A percentile compares a stretch with the other conserved stretches of the same genome.
phyloP scores from a whole-genome alignment of 2,797 vertebrate genomes.

The Propithecus perrieri region DNA sequence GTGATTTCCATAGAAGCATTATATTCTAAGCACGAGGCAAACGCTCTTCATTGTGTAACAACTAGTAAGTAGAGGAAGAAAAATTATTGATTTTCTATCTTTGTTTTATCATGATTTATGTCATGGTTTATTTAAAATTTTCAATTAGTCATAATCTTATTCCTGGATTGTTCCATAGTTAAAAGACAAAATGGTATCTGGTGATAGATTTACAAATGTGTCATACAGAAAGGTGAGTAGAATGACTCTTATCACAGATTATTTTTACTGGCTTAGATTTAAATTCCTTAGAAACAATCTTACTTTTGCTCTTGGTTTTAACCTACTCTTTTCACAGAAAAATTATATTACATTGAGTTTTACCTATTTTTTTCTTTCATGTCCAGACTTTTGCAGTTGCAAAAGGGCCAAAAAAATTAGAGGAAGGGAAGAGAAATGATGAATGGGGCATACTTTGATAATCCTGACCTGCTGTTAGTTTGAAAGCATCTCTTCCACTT shows the following conservation, averaged over 20 bases:
- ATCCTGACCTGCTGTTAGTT: slow-evolving; percentile 21
- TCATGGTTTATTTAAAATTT: slow-evolving; percentile 47
- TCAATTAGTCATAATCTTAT: slow-evolving; percentile 34
- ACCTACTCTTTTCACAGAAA: slow-evolving; percentile 43
- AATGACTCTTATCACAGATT: slow-evolving; percentile 14
- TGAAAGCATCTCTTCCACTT: slow-evolving; percentile 36
- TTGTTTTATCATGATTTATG: slow-evolving; percentile 36
- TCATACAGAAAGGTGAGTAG: slow-evolving; percentile 41
- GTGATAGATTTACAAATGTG: slow-evolving; percentile 45
- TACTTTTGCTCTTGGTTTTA: slow-evolving; percentile 48
- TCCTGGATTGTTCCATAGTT: not conserved
- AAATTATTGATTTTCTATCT: slow-evolving; percentile 25
- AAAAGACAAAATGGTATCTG: slow-evolving; percentile 13
- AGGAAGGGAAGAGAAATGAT: not conserved
- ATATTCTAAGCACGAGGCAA: slow-evolving; percentile 45
- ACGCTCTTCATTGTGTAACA: slow-evolving; percentile 68
- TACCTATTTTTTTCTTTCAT: slow-evolving; percentile 6
- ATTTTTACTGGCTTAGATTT: slow-evolving; percentile 39
- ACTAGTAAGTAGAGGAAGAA: slow-evolving; percentile 78
- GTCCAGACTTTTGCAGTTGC: slow-evolving; percentile 4
- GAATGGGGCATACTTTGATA: not conserved
- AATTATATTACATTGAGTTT: slow-evolving; percentile 27
- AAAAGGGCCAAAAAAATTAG: not conserved
- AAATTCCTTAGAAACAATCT: slow-evolving; percentile 30
- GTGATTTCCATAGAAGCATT: slow-evolving; percentile 74